Conservation (phyloP, 2,888 invertebrate species). For the Acanthacorydalis orientalis region DNA sequence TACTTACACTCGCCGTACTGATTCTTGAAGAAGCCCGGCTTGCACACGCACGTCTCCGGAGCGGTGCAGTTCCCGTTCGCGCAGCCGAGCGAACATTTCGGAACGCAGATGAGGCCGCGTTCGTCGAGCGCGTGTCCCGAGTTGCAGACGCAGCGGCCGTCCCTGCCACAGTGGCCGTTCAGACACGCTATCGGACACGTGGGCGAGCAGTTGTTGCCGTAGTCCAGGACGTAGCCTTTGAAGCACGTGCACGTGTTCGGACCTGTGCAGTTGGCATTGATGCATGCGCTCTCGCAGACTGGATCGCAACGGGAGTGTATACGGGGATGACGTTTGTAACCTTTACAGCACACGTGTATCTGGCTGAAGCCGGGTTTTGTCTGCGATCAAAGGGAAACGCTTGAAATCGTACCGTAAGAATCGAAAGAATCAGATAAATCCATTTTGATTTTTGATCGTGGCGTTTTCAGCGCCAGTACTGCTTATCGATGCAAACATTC, state of each 20-base stretch:
- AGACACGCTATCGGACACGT: constrained; percentile 53
- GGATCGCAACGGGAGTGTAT: constrained; percentile 37
- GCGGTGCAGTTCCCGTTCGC: constrained; percentile 34
- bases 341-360: constrained; percentile 53
- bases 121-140: constrained; percentile 7
- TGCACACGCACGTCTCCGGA: constrained; percentile 41
- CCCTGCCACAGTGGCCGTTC: constrained; percentile 37
- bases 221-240: constrained; percentile 38
- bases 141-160: constrained; percentile 43
- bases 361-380: constrained; percentile 42
- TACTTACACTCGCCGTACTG: constrained; percentile 19
- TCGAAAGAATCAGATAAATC: no score
- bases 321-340: constrained; percentile 43
- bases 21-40: constrained; percentile 11
- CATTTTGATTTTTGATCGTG: no score
- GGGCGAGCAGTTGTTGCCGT: constrained; percentile 36
- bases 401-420: no score
- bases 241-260: constrained; percentile 47
- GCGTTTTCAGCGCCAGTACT: no score
- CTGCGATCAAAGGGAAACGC: constrained; percentile 18
- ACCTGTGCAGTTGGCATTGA: constrained; percentile 49
- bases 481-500: no score
- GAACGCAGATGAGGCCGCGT: constrained; percentile 31
- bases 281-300: constrained; percentile 44
- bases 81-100: constrained; percentile 36